Evolutionary conservation across 1,140 invertebrate genomes (phyloP).

Genomic region (Plodia interpunctella): DNA sequence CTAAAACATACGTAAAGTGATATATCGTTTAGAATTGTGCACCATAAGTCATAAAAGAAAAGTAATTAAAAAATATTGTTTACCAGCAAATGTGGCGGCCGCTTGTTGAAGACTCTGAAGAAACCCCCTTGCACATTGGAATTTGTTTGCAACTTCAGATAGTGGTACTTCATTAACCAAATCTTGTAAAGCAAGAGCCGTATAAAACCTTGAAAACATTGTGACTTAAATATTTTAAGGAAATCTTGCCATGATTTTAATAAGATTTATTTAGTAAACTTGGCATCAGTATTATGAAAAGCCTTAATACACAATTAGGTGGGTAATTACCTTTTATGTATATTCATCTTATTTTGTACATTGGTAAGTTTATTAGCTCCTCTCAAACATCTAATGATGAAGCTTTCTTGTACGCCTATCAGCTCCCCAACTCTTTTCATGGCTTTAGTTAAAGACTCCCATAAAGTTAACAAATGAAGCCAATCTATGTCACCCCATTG

Average conservation of each 20-base stretch:
- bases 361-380: slow-evolving; percentile 79
- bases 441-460: slow-evolving; percentile 87
- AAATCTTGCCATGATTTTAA: too few relatives aligned
- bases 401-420: slow-evolving; percentile 94
- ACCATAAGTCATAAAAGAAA: neutral
- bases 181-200: slow-evolving; percentile 93
- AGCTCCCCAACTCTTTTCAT: slow-evolving; percentile 92
- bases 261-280: too few relatives aligned
- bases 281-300: neutral
- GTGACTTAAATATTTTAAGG: slow-evolving; percentile 10
- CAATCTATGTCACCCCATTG: slow-evolving; percentile 91
- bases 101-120: slow-evolving; percentile 95
- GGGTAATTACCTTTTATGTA: slow-evolving; percentile 74
- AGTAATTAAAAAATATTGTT: slow-evolving; percentile 26
- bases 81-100: slow-evolving; percentile 97
- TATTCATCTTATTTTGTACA: slow-evolving; percentile 74
- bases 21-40: neutral
- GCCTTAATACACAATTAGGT: neutral
- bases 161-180: slow-evolving; percentile 94
- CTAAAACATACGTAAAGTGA: slow-evolving; percentile 64
- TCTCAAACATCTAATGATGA: slow-evolving; percentile 88
- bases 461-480: slow-evolving; percentile 90
- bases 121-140: slow-evolving; percentile 90
- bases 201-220: slow-evolving; percentile 86
- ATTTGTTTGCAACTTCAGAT: slow-evolving; percentile 87